These are phyloP conservation scores for Alexandromys fortis DNA, from an alignment of 2,113 vertebrate genomes.

Conservation along the genomic window DNA sequence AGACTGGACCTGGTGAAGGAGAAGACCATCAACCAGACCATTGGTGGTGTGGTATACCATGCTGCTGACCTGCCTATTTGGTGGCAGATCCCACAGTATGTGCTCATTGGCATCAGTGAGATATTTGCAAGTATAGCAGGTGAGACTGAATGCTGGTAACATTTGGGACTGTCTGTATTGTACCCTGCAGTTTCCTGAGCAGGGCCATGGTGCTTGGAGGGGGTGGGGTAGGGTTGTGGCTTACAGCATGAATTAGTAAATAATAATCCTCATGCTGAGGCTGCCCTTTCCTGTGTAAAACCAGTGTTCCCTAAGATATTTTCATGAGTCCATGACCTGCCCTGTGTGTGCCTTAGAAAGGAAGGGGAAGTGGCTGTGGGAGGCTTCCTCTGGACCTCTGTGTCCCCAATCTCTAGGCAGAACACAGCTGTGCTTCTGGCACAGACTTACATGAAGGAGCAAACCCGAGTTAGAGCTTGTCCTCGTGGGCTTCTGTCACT, in stretches of 20 bases:
- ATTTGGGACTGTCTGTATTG: not conserved
- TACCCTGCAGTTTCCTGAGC: not conserved
- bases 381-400: rapidly evolving
- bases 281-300: not conserved
- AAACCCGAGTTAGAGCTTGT: rapidly evolving
- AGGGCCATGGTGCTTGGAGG: not conserved
- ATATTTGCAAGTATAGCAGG: slow-evolving; percentile 99
- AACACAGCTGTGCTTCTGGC: too few relatives aligned
- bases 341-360: not conserved
- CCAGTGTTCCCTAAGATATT: not conserved
- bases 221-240: not conserved
- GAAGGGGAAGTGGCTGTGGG: rapidly evolving
- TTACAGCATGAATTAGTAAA: rapidly evolving
- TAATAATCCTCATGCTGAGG: rapidly evolving
- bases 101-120: slow-evolving; percentile 98
- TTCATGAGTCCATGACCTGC: rapidly evolving
- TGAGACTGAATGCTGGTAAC: slow-evolving; percentile 70
- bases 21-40: slow-evolving; percentile 91
- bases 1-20: slow-evolving; percentile 90
- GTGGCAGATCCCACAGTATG: slow-evolving; percentile 99
- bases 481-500: not conserved
- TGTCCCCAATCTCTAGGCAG: not conserved
- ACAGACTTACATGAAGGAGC: rapidly evolving
- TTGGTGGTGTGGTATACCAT: slow-evolving; percentile 91
- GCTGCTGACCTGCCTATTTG: slow-evolving; percentile 95